These are phyloP conservation scores for Ceratina japonica DNA, from an alignment of 1,140 invertebrate species.

Conservation along the genomic window DNA sequence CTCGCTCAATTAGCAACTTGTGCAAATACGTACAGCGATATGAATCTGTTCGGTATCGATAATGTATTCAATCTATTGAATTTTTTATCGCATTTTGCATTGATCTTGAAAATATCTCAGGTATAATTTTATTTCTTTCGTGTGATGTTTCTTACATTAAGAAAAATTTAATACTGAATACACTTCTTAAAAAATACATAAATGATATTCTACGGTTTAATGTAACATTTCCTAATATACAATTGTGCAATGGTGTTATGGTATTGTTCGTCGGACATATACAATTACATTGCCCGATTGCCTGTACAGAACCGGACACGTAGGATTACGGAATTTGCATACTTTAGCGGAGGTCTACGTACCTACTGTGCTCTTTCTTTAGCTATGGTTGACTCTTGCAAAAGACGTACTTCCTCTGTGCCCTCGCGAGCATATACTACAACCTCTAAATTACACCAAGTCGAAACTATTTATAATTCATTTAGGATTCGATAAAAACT, in stretches of 20 bases:
- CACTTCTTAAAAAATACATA: no score
- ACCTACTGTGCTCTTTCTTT: neutral
- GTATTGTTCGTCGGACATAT: conserved; percentile 1
- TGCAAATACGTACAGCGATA: neutral
- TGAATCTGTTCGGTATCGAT: neutral
- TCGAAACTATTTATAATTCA: no score
- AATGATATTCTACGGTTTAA: no score
- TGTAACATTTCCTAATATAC: neutral
- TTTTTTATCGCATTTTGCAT: neutral
- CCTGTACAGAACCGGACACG: neutral
- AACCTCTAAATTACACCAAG: no score
- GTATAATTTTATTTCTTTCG: neutral
- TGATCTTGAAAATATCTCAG: neutral
- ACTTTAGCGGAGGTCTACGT: conserved; percentile 5
- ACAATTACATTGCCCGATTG: conserved; percentile 28
- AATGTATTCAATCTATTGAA: neutral
- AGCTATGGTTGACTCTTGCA: neutral
- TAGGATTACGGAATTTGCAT: conserved; percentile 39
- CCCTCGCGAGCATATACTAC: no score
- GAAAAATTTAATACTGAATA: no score
- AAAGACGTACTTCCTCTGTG: neutral
- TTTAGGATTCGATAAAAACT: no score
- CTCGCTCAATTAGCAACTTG: neutral
- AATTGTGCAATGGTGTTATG: neutral
- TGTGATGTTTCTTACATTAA: neutral